Conservation (phyloP, 2,888 invertebrate genomes). For the Parasteatoda lunata region DNA sequence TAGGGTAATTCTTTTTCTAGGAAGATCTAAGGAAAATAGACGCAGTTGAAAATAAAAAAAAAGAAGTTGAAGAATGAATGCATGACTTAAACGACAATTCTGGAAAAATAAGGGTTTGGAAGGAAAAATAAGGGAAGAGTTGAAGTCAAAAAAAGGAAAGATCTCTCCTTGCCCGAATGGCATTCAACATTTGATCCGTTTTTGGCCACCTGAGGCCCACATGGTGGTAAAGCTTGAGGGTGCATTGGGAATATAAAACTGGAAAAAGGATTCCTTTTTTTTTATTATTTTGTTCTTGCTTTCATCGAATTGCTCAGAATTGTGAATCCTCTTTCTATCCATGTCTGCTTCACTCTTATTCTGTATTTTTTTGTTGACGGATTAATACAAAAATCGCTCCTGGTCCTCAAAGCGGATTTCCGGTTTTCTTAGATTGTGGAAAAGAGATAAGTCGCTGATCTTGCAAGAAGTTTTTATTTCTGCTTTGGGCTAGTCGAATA, state of each 20-base stretch:
- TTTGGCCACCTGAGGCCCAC: conserved; percentile 28
- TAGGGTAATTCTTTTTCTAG: too few relatives aligned
- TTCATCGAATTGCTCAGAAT: neutral
- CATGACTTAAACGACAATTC: too few relatives aligned
- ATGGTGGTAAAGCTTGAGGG: conserved; percentile 5
- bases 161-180: conserved; percentile 23
- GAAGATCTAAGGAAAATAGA: too few relatives aligned
- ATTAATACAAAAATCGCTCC: neutral
- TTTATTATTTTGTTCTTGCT: neutral
- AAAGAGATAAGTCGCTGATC: too few relatives aligned
- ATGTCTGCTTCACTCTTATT: neutral
- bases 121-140: too few relatives aligned
- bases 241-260: neutral
- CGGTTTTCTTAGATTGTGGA: too few relatives aligned
- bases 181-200: conserved; percentile 34
- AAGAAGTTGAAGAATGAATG: neutral
- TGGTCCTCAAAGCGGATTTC: too few relatives aligned
- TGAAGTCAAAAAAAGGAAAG: neutral
- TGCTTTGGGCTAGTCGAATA: too few relatives aligned
- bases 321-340: neutral
- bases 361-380: neutral
- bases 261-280: neutral
- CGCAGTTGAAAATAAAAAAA: too few relatives aligned
- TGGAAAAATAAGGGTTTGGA: too few relatives aligned
- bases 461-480: too few relatives aligned